Percentiles rank a stretch among this genome's conserved stretches.
Conservation (phyloP, 2,797 vertebrate species). For the Schizopygopsis pylzovi region DNA sequence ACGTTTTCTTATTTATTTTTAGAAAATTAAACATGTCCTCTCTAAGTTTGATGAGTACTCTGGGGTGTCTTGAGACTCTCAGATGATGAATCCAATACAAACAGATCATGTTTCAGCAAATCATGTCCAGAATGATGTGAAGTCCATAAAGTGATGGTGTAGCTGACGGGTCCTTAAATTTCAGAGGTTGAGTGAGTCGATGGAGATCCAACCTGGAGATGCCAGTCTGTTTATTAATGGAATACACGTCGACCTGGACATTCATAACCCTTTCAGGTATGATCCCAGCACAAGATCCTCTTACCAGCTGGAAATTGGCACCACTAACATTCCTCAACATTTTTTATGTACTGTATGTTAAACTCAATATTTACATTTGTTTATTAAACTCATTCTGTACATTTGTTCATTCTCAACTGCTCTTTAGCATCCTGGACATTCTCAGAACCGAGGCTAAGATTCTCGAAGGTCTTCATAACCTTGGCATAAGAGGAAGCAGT, state of each 20-base stretch:
- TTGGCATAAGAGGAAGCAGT: conserved; percentile 85
- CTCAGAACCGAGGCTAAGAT: conserved; percentile 88
- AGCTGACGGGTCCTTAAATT: conserved; percentile 44
- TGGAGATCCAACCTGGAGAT: conserved; percentile 90
- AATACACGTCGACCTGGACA: conserved; percentile 86
- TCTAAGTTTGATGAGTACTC: neutral
- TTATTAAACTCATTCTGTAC: neutral
- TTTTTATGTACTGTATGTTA: neutral
- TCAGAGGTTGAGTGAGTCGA: conserved; percentile 83
- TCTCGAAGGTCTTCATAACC: conserved; percentile 89
- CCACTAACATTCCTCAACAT: neutral
- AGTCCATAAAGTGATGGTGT: neutral
- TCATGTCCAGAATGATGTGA: neutral
- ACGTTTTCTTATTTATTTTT: conserved; percentile 39
- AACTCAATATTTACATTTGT: neutral
- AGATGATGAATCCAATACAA: neutral
- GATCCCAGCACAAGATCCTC: conserved; percentile 44
- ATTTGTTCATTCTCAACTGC: neutral
- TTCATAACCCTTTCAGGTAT: conserved; percentile 93
- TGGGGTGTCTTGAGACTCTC: neutral
- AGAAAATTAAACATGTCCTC: neutral
- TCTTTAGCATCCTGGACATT: conserved; percentile 84
- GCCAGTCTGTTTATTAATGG: conserved; percentile 92
- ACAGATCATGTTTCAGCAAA: neutral
- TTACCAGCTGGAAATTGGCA: neutral